Conservation (phyloP, 2,113 vertebrate genomes). For the Odontesthes bonariensis region DNA sequence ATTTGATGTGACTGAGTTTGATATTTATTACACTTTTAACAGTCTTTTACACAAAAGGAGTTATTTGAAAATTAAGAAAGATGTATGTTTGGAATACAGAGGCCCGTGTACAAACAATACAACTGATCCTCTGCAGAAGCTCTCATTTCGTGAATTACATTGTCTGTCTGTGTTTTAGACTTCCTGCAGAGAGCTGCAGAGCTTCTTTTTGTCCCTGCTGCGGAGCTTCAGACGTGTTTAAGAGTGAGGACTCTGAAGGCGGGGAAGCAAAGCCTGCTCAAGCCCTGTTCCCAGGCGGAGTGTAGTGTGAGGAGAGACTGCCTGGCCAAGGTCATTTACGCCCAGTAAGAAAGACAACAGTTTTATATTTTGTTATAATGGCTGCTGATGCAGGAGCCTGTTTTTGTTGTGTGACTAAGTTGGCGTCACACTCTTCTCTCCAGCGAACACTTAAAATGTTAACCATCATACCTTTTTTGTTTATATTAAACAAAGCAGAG, state of each 20-base stretch:
- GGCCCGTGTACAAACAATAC: not conserved
- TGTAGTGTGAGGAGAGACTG: slow-evolving; percentile 93
- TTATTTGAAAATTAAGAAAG: not conserved
- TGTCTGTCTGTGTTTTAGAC: slow-evolving; percentile 70
- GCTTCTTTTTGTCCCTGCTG: slow-evolving; percentile 82
- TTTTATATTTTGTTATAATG: not conserved
- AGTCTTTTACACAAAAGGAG: not conserved
- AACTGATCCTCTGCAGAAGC: no score
- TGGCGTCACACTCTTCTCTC: not conserved
- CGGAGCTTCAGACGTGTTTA: slow-evolving; percentile 84
- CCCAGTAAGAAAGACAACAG: slow-evolving; percentile 72
- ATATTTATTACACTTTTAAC: not conserved
- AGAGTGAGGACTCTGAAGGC: slow-evolving; percentile 88
- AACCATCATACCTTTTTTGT: slow-evolving; percentile 21
- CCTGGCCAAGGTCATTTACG: slow-evolving; percentile 92
- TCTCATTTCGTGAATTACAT: not conserved
- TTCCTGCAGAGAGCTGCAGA: slow-evolving; percentile 82
- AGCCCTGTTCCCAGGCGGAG: slow-evolving; percentile 89
- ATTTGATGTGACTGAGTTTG: slow-evolving; percentile 42
- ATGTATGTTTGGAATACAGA: not conserved
- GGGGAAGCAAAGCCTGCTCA: slow-evolving; percentile 89
- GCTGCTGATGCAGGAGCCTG: slow-evolving; percentile 1
- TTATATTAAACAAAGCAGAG: slow-evolving; percentile 29
- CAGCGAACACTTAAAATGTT: slow-evolving; percentile 14
- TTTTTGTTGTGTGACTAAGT: not conserved